phyloP scores from a whole-genome alignment of 2,888 invertebrate genomes.

The Pycnomerus fuliginosus region DNA sequence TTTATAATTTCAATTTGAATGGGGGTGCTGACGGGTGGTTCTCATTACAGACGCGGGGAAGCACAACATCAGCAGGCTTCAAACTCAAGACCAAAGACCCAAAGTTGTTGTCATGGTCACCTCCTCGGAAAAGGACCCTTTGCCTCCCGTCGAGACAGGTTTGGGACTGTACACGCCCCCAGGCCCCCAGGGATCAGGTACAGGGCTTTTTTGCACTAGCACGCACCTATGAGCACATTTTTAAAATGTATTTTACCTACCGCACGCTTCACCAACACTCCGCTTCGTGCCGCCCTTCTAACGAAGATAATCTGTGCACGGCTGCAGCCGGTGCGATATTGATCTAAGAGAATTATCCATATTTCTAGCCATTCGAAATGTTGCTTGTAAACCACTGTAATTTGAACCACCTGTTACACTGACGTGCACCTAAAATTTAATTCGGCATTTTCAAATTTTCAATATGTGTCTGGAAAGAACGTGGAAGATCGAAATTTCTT shows the following conservation, averaged over 20 bases:
- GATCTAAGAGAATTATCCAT: conserved; percentile 35
- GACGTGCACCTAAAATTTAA: conserved; percentile 38
- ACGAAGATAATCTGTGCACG: conserved; percentile 27
- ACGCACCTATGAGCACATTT: no score
- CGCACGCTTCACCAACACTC: background rate
- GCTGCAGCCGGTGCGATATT: conserved; percentile 26
- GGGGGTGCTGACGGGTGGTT: conserved; percentile 44
- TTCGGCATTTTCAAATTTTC: conserved; percentile 37
- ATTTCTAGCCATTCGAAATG: conserved; percentile 41
- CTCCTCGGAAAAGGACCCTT: conserved; percentile 48
- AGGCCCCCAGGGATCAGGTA: conserved; percentile 55
- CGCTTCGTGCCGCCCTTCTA: conserved; percentile 16
- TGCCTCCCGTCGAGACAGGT: conserved; percentile 48
- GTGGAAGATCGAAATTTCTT: conserved; percentile 30
- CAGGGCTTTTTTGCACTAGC: conserved; percentile 26
- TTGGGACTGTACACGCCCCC: conserved; percentile 52
- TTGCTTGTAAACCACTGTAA: conserved; percentile 49
- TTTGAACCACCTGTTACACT: conserved; percentile 50
- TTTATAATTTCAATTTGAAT: conserved; percentile 22
- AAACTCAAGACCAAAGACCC: conserved; percentile 48
- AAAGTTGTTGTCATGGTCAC: conserved; percentile 51
- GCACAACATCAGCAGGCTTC: conserved; percentile 49
- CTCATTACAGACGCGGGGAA: conserved; percentile 50
- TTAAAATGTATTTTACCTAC: background rate
- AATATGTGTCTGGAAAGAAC: conserved; percentile 29